phyloP scores from a whole-genome alignment of 2,888 invertebrate species.

The Chymomyza fuscimana region DNA sequence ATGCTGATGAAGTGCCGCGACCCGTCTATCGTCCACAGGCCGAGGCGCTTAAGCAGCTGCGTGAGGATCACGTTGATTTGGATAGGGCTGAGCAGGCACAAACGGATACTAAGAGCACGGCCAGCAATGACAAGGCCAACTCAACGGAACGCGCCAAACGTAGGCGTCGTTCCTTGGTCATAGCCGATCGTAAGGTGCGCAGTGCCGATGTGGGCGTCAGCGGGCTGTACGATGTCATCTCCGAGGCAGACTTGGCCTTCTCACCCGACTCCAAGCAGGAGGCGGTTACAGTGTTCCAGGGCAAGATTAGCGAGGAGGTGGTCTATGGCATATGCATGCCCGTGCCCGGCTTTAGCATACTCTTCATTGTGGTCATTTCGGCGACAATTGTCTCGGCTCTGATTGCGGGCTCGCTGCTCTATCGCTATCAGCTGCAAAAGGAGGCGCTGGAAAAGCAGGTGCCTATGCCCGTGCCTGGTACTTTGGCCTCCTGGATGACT shows the following conservation, averaged over 20 bases:
- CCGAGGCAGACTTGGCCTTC: conserved; percentile 94
- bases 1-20: conserved; percentile 67
- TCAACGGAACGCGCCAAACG: conserved; percentile 66
- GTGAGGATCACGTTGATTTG: conserved; percentile 71
- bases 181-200: conserved; percentile 87
- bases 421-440: conserved; percentile 88
- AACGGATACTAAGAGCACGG: conserved; percentile 14
- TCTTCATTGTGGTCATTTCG: conserved; percentile 92
- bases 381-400: conserved; percentile 93
- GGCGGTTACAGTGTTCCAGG: conserved; percentile 92
- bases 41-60: conserved; percentile 55
- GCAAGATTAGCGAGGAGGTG: conserved; percentile 92
- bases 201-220: conserved; percentile 94
- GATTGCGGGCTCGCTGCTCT: conserved; percentile 90
- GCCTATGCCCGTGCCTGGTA: conserved; percentile 82
- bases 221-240: conserved; percentile 93
- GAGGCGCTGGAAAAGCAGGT: conserved; percentile 82
- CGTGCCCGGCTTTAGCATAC: conserved; percentile 91
- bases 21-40: conserved; percentile 76
- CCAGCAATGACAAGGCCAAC: conserved; percentile 22
- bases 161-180: conserved; percentile 84
- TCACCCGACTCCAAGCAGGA: conserved; percentile 90
- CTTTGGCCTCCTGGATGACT: conserved; percentile 88
- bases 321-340: conserved; percentile 96
- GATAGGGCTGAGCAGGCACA: conserved; percentile 41